phyloP scores from a whole-genome alignment of 2,888 invertebrate species.

The Ametastegia equiseti region DNA sequence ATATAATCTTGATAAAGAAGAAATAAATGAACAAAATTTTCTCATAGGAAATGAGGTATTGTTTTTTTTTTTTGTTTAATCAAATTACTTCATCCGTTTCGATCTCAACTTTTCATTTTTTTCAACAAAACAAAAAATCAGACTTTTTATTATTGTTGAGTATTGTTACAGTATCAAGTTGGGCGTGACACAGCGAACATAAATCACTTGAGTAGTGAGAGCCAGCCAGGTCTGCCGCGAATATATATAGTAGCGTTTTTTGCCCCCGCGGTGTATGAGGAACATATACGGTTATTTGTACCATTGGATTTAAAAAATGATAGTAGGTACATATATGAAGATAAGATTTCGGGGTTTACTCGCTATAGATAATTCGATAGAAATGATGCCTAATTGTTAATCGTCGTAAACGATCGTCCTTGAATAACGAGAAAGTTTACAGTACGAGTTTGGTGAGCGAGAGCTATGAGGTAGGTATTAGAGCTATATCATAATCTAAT shows the following conservation, averaged over 20 bases:
- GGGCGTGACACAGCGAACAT: slow-evolving; percentile 72
- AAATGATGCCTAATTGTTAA: too few species aligned
- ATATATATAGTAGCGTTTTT: slow-evolving; percentile 12
- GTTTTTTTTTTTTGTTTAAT: too few species aligned
- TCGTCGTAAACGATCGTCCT: background rate
- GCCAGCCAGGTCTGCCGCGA: slow-evolving; percentile 24
- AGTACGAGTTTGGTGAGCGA: background rate
- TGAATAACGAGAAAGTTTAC: background rate
- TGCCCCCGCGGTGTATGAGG: slow-evolving; percentile 14
- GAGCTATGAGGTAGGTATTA: background rate
- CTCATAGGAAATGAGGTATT: too few species aligned
- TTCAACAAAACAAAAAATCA: too few species aligned
- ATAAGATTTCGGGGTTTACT: background rate
- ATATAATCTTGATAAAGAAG: too few species aligned
- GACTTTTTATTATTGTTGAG: too few species aligned
- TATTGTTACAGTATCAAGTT: slow-evolving; percentile 74
- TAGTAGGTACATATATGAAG: too few species aligned
- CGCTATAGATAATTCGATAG: too few species aligned
- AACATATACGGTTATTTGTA: slow-evolving; percentile 6
- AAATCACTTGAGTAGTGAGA: slow-evolving; percentile 67
- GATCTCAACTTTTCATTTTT: too few species aligned
- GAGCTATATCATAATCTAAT: slow-evolving; percentile 16
- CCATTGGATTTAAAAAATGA: background rate
- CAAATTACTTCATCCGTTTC: background rate
- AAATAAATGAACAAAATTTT: too few species aligned